Evolutionary conservation across 2,888 invertebrate species (phyloP).

Genomic region (Nowickia ferox): DNA sequence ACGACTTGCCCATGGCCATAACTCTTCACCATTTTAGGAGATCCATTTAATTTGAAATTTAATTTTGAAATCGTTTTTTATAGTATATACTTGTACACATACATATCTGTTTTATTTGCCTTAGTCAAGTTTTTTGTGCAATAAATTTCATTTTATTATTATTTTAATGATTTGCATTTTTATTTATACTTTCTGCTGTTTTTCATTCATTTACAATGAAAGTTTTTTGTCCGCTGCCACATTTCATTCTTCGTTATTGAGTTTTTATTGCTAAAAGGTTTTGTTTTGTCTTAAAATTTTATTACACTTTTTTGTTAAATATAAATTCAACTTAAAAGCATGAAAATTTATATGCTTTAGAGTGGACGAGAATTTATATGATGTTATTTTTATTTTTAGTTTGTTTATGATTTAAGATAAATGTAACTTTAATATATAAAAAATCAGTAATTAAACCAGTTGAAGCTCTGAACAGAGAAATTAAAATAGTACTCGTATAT

Average conservation of each 20-base stretch:
- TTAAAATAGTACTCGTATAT: too few relatives aligned
- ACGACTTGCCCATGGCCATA: not conserved
- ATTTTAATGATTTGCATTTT: conserved; percentile 58
- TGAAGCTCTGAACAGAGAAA: too few relatives aligned
- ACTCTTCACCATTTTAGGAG: conserved; percentile 29
- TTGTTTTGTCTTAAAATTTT: conserved; percentile 50
- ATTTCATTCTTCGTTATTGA: not conserved
- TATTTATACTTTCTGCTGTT: conserved; percentile 34
- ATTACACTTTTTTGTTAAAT: conserved; percentile 41
- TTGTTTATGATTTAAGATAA: too few relatives aligned
- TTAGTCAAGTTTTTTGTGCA: conserved; percentile 30
- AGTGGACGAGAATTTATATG: conserved; percentile 42
- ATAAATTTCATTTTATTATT: conserved; percentile 58
- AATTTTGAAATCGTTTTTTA: conserved; percentile 17
- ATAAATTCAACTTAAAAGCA: conserved; percentile 53
- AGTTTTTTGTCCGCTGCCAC: not conserved
- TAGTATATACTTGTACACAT: too few relatives aligned
- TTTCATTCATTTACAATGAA: conserved; percentile 26
- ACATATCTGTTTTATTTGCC: not conserved
- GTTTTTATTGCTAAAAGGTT: conserved; percentile 38
- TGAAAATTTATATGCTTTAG: conserved; percentile 58
- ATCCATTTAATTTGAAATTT: conserved; percentile 30
- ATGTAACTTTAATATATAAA: too few relatives aligned
- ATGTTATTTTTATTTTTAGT: not conserved
- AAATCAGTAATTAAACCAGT: too few relatives aligned